These are phyloP conservation scores for Falco berigora DNA, from an alignment of 2,797 vertebrate genomes.

Conservation along the genomic window DNA sequence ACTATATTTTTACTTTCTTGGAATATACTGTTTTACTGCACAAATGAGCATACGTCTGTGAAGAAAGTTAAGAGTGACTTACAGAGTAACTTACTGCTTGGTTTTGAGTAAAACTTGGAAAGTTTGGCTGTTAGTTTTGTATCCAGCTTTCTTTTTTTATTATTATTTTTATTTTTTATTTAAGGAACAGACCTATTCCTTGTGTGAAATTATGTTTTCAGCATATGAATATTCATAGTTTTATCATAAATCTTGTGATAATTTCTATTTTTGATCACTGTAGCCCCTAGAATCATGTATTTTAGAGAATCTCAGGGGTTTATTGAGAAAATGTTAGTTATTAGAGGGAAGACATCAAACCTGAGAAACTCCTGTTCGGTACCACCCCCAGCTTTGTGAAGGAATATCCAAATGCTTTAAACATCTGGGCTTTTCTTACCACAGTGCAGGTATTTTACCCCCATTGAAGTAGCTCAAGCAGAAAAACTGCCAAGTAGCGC, in stretches of 20 bases:
- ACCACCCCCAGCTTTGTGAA: background rate
- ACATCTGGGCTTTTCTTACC: background rate
- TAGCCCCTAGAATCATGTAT: background rate
- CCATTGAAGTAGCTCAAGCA: background rate
- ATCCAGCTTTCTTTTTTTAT: background rate
- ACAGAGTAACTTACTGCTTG: background rate
- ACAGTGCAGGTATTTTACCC: background rate
- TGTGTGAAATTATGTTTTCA: background rate
- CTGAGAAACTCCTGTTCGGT: background rate
- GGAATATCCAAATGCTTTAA: background rate
- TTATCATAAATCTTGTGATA: background rate
- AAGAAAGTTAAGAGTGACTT: background rate
- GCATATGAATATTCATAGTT: background rate
- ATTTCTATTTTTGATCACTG: background rate
- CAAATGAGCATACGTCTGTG: background rate
- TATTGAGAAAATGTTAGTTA: background rate
- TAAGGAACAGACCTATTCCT: background rate
- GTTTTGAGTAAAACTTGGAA: slow-evolving; percentile 18
- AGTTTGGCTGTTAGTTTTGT: slow-evolving; percentile 15
- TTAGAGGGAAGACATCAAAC: background rate
- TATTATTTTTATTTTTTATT: background rate
- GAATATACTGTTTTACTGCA: background rate
- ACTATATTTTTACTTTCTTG: background rate
- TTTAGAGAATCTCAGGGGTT: background rate
- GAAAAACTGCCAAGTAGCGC: background rate